phyloP scores from a whole-genome alignment of 1,140 invertebrate species.

The Drosophila serrata region DNA sequence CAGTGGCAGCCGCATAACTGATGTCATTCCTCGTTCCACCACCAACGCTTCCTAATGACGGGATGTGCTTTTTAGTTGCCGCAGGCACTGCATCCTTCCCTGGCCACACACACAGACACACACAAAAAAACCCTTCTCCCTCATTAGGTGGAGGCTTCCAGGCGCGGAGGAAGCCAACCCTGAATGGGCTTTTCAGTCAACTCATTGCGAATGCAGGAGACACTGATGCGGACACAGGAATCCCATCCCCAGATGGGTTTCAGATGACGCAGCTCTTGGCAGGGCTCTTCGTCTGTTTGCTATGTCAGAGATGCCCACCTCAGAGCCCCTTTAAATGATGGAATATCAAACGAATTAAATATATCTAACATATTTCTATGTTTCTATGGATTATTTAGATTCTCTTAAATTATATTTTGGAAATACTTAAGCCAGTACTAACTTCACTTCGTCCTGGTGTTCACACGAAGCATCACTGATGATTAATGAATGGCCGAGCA shows the following conservation, averaged over 20 bases:
- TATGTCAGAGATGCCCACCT: conserved; percentile 20
- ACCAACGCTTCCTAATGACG: conserved; percentile 44
- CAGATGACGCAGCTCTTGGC: conserved; percentile 23
- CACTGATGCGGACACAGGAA: conserved; percentile 29
- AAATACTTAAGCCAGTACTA: not conserved
- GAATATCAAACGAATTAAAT: not conserved
- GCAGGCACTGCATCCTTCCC: conserved; percentile 31
- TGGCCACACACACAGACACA: conserved; percentile 6
- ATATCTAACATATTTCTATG: not conserved
- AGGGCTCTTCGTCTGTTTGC: conserved; percentile 2
- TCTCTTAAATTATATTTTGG: not conserved
- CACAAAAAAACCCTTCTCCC: conserved; percentile 7
- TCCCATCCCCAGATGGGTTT: conserved; percentile 20
- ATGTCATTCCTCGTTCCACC: conserved; percentile 11
- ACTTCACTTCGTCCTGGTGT: not conserved
- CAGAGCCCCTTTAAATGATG: not conserved
- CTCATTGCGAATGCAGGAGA: conserved; percentile 41
- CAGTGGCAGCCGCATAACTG: conserved; percentile 23
- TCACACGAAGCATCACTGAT: conserved; percentile 23
- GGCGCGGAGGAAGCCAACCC: conserved; percentile 23
- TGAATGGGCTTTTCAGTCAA: conserved; percentile 49
- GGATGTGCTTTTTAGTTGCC: conserved; percentile 63
- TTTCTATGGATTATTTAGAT: not conserved
- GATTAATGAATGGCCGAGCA: conserved; percentile 51
- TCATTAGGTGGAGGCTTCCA: conserved; percentile 19